Base-by-base conservation (phyloP, 2,888 invertebrate species). In the Protodeltote pygarga region DNA sequence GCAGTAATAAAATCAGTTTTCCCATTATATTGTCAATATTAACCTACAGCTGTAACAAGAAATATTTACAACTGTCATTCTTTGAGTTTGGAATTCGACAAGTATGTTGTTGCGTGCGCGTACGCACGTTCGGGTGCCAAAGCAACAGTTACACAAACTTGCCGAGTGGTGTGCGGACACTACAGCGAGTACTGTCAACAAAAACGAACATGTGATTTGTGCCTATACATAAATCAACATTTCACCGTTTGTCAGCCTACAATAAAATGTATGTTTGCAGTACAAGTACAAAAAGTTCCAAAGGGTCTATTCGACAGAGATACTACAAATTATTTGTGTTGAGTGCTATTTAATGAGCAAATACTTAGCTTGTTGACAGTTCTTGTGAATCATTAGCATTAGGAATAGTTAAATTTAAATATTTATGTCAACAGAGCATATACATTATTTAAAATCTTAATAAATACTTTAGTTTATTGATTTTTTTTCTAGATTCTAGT, bases 81-180 rank as follows among this genome's bases (percentile, higher is more conserved):
- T 23, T 48, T 39, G 23, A 41, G 27, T 35, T 24, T 39, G 51
- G 62, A 69, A 61, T 66, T 70, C 33, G 15, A 29, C 47, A 37
- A 53, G 58, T 70, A 52, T 50, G n/a, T 45, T 50, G 44, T 41
- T 49, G 60, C 50, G 42, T 67, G 67, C 65, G 68, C 54, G 20
- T 34, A 46, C 50, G 67, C 67, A 67, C 60, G 65, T 67, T 50
- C 46, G 29, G 59, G 52, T 59, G 53, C 38, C 41, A 49, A 59
- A 68, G 67, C 44, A 68, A 68, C 68, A 68, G 67, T 68, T 68
- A 68, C 67, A 68, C 71, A 64, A 67, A 67, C 67, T 64, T 32
- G 39, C 64, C 53, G 35, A 68, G 67, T 57, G 44, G 25, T 51
- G 31, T 42, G 44, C 37, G 15, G 52, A 62, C 59, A 59, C 59